Base-by-base conservation (phyloP, 92 coral and sea anemone species). In the Porites divaricata region DNA sequence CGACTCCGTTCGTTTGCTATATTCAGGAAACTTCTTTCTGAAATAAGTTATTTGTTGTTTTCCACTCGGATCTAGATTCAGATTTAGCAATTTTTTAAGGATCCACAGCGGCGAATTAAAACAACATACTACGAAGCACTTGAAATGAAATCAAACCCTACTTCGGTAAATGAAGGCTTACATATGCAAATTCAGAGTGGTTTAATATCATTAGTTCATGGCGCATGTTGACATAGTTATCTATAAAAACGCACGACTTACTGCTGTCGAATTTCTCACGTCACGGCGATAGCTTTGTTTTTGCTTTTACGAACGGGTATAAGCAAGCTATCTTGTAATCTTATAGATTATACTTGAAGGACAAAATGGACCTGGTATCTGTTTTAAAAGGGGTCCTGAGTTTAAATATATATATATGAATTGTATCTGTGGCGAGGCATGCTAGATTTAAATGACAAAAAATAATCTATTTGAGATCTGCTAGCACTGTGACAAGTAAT, bases 161-260 rank as follows among this genome's bases (percentile, higher is more conserved):
- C 81, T 52, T 75, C 56, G 75, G 49, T 72, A 75, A 72, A 63
- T 41, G 59, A 58, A 67, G 41, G 72, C 59, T 45, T 58, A 59
- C 86, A 72, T 83, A 75, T 84, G 88, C 75, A 84, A 84, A 84
- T 84, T 45, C 26, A 24, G 11, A 15, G 56, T 28, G 69, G 52
- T 73, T 70, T 59, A 20, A 81, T 81, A 81, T 81, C 70, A 63
- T 48, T 83, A 35, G 51, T 66, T 67, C 16, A n/a, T 17, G 81
- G 52, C 45, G 77, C 4, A 56, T 75, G 68, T 84, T 84, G 82
- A 84, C 82, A 64, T 79, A 50, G 75, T 74, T 66, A 84, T 74
- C 88, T 84, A 10, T 17, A 82, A 63, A 61, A 61, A 48, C 45
- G 14, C 63, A 24, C 50, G 35, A 14, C 63, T 41, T 51, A 61